Evolutionary conservation across 2,888 invertebrate species (phyloP), one percentile per base, ranked within the genome.

Genomic region (Habrosyne pyritoides): DNA sequence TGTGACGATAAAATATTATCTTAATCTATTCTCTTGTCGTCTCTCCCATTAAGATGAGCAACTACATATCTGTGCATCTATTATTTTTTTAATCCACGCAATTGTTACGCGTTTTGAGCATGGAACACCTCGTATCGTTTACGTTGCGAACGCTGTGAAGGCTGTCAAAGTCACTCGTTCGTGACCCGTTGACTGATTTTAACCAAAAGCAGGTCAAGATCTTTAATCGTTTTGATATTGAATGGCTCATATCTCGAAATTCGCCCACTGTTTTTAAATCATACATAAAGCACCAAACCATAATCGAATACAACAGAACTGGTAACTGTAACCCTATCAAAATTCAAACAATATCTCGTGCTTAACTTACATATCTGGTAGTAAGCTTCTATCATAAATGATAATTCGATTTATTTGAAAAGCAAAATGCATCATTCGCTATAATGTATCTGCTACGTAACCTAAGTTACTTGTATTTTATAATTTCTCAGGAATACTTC

Each of bases 161-260:
- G 89, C 81, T 89, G 83, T 84, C 82, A 82, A 84, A 87, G 87
- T 89, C 89, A 87, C 88, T 89, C 84, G 90, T 87, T 90, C 91
- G 84, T 91, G 90, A 91, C 91, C 91, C 78, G 87, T 82, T 89
- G 88, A 87, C 89, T 90, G 89, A 89, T 88, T 90, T 87, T 83
- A 83, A 83, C 77, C 75, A 77, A 84, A 89, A 84, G 79, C 83
- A 84, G 91, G 91, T 90, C 91, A 91, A 91, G 91, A 89, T 87
- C 90, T 87, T 89, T 86, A 86, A 85, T 84, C 73, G 78, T 76
- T 82, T 83, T 84, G 73, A 83, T 86, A 84, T 79, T 81, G 76
- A 83, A 82, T 81, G 72, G 72, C 68, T 78, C 70, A 71, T 63
- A 66, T 58, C 65, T 69, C 63, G 55, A 67, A 71, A 67, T 63